Percentiles rank a stretch among this genome's conserved stretches.
phyloP scores from a whole-genome alignment of 2,888 invertebrate species.

The Andrena minutula region DNA sequence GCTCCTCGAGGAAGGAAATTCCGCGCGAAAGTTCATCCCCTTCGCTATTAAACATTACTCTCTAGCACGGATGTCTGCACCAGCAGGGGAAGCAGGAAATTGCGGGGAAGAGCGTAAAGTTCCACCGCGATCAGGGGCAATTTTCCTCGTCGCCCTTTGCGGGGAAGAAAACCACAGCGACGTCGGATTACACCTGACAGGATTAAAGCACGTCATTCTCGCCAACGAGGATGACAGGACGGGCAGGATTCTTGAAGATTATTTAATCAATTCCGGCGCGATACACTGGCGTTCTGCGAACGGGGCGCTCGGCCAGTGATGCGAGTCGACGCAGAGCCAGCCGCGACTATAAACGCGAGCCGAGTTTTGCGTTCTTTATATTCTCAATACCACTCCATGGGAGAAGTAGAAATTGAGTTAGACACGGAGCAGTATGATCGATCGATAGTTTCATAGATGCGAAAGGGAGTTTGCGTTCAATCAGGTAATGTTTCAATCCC shows the following conservation, averaged over 20 bases:
- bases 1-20: background rate
- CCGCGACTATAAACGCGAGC: background rate
- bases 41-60: background rate
- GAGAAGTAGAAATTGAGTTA: no score
- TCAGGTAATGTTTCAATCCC: no score
- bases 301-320: constrained; percentile 13
- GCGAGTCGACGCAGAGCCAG: constrained; percentile 6
- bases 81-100: background rate
- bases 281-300: constrained; percentile 1
- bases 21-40: background rate
- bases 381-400: no score
- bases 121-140: constrained; percentile 3
- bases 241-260: background rate
- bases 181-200: background rate
- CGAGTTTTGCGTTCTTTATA: background rate
- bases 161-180: background rate
- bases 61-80: background rate
- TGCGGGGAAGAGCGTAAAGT: background rate
- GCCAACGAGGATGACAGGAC: background rate
- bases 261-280: constrained; percentile 18
- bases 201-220: constrained; percentile 4
- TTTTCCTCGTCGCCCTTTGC: constrained; percentile 1
- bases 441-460: no score
- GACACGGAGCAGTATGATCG: no score
- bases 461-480: no score